Conservation (phyloP, 2,113 vertebrate species). For the Scortum barcoo region DNA sequence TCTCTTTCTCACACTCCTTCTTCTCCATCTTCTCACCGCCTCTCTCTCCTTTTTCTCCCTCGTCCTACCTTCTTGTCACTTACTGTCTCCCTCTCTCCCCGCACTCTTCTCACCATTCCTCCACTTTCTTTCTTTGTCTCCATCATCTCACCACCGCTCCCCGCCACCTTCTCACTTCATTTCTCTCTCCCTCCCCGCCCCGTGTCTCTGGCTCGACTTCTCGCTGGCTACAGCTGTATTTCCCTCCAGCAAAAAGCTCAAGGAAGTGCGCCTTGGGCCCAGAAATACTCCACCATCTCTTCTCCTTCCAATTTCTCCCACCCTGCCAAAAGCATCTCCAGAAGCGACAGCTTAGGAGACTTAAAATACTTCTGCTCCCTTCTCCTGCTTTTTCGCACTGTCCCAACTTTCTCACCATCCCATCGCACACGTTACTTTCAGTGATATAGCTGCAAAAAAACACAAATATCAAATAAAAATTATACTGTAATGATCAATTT, state of each 20-base stretch:
- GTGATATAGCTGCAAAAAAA: neutral
- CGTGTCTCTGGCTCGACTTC: conserved; percentile 20
- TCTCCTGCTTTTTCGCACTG: conserved; percentile 3
- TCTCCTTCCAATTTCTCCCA: conserved; percentile 35
- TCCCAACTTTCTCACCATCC: neutral
- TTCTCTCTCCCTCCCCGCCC: neutral
- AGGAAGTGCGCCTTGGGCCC: conserved; percentile 42
- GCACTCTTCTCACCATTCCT: conserved; percentile 40
- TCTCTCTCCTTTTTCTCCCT: conserved; percentile 7
- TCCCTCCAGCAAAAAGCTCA: conserved; percentile 50
- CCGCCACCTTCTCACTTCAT: conserved; percentile 43
- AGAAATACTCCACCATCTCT: conserved; percentile 40
- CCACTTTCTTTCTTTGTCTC: conserved; percentile 18
- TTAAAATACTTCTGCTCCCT: conserved; percentile 38
- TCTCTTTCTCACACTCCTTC: conserved; percentile 37
- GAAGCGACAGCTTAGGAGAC: conserved; percentile 42
- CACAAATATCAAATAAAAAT: neutral
- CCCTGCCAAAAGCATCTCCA: conserved; percentile 51
- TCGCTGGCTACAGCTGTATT: conserved; percentile 47
- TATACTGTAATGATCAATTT: neutral
- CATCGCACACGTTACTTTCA: neutral
- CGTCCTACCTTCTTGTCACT: conserved; percentile 46
- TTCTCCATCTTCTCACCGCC: conserved; percentile 19
- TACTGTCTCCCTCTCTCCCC: conserved; percentile 25
- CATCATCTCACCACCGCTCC: conserved; percentile 53